Conservation (phyloP, 2,113 vertebrate genomes). For the Halcyon malimbica region DNA sequence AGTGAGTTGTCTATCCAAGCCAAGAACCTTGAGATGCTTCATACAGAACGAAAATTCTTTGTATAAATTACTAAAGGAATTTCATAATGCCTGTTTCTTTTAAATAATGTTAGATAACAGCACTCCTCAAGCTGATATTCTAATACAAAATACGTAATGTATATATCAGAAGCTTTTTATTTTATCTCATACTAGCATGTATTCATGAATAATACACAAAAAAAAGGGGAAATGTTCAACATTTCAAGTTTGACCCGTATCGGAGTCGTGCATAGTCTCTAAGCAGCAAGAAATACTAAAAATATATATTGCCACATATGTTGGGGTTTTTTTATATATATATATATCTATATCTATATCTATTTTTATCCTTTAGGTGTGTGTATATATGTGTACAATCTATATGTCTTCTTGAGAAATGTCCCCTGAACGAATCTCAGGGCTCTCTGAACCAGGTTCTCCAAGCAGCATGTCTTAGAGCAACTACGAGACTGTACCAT, state of each 20-base stretch:
- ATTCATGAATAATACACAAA: neutral
- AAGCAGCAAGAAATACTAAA: neutral
- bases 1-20: neutral
- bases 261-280: neutral
- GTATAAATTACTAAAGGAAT: neutral
- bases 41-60: neutral
- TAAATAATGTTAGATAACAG: neutral
- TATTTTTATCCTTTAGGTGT: neutral
- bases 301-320: neutral
- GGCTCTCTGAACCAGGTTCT: neutral
- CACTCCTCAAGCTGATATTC: neutral
- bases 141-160: neutral
- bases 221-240: neutral
- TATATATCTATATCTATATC: no score
- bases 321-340: no score
- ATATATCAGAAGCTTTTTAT: neutral
- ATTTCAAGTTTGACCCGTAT: neutral
- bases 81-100: neutral
- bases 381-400: accelerated
- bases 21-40: neutral
- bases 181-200: neutral
- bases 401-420: neutral
- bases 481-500: neutral
- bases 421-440: neutral
- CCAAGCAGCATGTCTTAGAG: neutral